These are phyloP conservation scores for Adelphocoris suturalis DNA, from an alignment of 2,888 invertebrate genomes.

Conservation along the genomic window DNA sequence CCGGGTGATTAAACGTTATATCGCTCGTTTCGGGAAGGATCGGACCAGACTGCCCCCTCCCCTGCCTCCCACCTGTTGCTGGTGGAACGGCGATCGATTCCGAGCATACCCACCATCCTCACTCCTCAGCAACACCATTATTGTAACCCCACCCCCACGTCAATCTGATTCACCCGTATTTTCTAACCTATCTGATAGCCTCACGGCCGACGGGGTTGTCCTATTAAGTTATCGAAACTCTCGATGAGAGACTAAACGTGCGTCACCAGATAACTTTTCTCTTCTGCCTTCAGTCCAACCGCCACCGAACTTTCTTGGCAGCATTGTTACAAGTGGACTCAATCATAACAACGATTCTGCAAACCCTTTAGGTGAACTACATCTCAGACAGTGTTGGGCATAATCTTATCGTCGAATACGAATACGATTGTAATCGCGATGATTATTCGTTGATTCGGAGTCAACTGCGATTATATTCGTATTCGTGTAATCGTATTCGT, in stretches of 20 bases:
- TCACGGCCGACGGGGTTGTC: neutral
- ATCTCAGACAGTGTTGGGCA: too few relatives aligned
- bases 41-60: neutral
- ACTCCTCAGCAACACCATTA: neutral
- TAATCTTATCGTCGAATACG: too few relatives aligned
- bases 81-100: constrained; percentile 1
- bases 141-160: neutral
- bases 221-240: constrained; percentile 11
- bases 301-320: too few relatives aligned
- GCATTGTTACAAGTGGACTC: too few relatives aligned
- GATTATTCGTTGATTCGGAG: too few relatives aligned
- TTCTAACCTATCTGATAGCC: too few relatives aligned
- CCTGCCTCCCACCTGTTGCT: neutral
- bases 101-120: neutral
- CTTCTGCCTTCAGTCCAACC: neutral
- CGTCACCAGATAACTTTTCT: constrained; percentile 8
- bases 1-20: constrained; percentile 25
- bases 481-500: too few relatives aligned
- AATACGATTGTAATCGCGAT: too few relatives aligned
- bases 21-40: neutral
- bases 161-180: neutral
- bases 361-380: too few relatives aligned
- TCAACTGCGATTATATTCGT: too few relatives aligned
- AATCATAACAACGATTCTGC: too few relatives aligned
- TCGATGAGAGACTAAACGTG: neutral